A percentile compares a stretch with the other conserved stretches of the same genome.
Conservation (phyloP, 2,888 invertebrate species). For the Eupithecia centaureata region DNA sequence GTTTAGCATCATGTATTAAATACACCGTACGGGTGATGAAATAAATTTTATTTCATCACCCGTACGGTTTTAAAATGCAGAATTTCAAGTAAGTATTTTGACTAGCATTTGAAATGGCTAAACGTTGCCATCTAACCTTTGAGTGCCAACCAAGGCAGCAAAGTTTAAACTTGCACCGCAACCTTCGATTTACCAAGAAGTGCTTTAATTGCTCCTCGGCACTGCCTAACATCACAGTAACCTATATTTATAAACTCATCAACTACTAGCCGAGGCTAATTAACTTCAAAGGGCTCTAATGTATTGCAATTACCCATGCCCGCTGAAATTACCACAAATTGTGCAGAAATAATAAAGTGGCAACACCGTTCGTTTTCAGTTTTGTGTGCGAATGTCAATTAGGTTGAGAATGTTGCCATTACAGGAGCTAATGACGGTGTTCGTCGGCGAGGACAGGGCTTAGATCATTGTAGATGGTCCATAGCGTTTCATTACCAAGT, state of each 20-base stretch:
- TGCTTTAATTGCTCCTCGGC: constrained; percentile 30
- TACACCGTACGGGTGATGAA: too few species aligned
- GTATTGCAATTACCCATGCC: constrained; percentile 59
- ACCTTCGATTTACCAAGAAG: constrained; percentile 27
- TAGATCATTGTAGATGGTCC: not conserved
- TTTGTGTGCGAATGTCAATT: constrained; percentile 23
- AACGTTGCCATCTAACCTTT: not conserved
- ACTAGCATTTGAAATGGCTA: not conserved
- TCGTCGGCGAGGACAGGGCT: not conserved
- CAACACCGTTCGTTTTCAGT: constrained; percentile 31
- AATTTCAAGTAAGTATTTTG: not conserved
- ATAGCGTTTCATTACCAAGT: not conserved
- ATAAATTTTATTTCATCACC: too few species aligned
- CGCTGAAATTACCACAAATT: constrained; percentile 41
- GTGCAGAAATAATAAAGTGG: constrained; percentile 38
- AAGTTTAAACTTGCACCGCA: not conserved
- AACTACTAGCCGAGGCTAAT: constrained; percentile 55
- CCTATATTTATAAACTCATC: constrained; percentile 47
- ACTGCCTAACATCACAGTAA: constrained; percentile 47
- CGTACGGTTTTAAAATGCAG: too few species aligned
- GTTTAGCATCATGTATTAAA: too few species aligned
- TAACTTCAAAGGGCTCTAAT: constrained; percentile 69
- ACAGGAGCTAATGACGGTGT: not conserved
- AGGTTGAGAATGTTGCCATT: constrained; percentile 10
- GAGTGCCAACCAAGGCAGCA: not conserved